These are phyloP conservation scores for Bombus waltoni DNA, from an alignment of 1,140 invertebrate species.

Conservation along the genomic window DNA sequence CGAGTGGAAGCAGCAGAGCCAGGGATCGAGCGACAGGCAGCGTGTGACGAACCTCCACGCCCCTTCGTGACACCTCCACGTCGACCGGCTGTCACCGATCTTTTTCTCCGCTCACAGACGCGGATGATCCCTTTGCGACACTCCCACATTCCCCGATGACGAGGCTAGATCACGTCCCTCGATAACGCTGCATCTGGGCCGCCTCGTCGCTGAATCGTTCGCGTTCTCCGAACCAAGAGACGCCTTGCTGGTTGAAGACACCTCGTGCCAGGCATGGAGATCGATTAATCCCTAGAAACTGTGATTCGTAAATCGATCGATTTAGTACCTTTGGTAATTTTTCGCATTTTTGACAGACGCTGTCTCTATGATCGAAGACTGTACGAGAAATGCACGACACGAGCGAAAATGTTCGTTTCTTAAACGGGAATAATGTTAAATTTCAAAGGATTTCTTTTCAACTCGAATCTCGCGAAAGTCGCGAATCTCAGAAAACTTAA, in stretches of 20 bases:
- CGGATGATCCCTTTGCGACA: slow-evolving; percentile 73
- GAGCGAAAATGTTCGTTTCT: no score
- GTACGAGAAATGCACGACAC: no score
- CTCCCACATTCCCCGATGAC: slow-evolving; percentile 82
- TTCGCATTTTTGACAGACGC: background rate
- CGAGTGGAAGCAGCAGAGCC: slow-evolving; percentile 20
- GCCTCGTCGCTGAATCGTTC: slow-evolving; percentile 43
- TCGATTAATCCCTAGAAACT: slow-evolving; percentile 15
- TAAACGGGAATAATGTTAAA: no score
- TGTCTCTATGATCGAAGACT: no score
- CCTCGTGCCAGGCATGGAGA: background rate
- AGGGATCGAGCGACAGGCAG: slow-evolving; percentile 47
- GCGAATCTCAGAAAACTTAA: no score
- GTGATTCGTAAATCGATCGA: background rate
- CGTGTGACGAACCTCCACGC: slow-evolving; percentile 70
- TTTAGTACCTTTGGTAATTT: background rate
- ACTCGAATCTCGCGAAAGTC: no score
- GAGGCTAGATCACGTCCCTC: slow-evolving; percentile 74
- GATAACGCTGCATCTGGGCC: slow-evolving; percentile 72
- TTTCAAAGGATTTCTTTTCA: no score
- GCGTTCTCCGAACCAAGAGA: slow-evolving; percentile 34
- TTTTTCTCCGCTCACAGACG: slow-evolving; percentile 64
- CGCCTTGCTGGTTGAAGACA: slow-evolving; percentile 29
- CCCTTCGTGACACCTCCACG: slow-evolving; percentile 73
- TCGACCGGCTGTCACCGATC: slow-evolving; percentile 67